Evolutionary conservation across 2,888 invertebrate species (phyloP).

Genomic region (Erebia aethiops): DNA sequence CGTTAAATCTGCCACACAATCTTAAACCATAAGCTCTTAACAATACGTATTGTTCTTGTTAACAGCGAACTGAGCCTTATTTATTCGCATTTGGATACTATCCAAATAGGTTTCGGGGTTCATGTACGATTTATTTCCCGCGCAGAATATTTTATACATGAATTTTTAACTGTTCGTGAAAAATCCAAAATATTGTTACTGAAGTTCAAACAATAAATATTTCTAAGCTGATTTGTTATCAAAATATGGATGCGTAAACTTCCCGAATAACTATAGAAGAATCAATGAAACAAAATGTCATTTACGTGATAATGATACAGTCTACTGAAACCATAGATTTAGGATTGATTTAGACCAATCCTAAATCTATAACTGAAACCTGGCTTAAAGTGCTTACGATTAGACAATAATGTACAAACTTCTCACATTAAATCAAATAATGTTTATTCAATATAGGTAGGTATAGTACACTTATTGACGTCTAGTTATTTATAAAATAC

Average conservation of each 20-base stretch:
- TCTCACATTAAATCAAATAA: too few relatives aligned
- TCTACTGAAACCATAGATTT: too few relatives aligned
- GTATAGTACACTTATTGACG: too few relatives aligned
- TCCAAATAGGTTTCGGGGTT: conserved; percentile 67
- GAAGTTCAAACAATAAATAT: conserved; percentile 4
- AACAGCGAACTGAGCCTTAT: conserved; percentile 49
- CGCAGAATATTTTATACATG: conserved; percentile 59
- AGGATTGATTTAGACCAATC: too few relatives aligned
- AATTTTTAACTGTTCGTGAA: conserved; percentile 49
- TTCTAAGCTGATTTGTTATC: background rate
- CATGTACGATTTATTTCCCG: conserved; percentile 61
- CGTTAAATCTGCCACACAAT: conserved; percentile 26
- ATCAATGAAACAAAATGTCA: too few relatives aligned
- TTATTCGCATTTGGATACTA: conserved; percentile 68
- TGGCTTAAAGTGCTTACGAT: background rate
- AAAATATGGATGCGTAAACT: background rate
- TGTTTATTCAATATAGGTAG: too few relatives aligned
- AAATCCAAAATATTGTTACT: conserved; percentile 1
- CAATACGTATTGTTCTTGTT: conserved; percentile 33
- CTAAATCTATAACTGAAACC: too few relatives aligned
- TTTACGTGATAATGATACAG: background rate
- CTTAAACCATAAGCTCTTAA: conserved; percentile 24
- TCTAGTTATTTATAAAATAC: too few relatives aligned
- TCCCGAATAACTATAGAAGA: background rate
- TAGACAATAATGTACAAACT: too few relatives aligned